Conservation (phyloP, 2,888 invertebrate genomes). For the Parnassius apollo region DNA sequence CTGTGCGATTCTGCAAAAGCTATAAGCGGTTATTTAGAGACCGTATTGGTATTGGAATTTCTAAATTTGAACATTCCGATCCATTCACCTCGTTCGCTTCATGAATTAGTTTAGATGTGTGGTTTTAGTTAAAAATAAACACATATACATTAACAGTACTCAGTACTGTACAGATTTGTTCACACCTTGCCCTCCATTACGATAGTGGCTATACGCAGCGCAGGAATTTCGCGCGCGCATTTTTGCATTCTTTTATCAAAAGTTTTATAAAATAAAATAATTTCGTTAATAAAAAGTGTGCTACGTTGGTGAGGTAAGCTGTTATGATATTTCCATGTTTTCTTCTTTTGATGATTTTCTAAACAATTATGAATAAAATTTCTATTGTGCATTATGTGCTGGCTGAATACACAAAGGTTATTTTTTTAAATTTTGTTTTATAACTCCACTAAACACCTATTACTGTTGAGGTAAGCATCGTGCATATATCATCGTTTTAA, state of each 20-base stretch:
- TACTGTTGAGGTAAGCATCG: not conserved
- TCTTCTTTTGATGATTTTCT: not conserved
- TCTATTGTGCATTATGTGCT: not conserved
- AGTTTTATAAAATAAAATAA: constrained; percentile 17
- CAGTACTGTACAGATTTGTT: constrained; percentile 47
- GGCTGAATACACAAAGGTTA: not conserved
- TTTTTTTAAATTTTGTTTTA: not conserved
- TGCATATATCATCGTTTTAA: too few relatives aligned
- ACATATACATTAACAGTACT: constrained; percentile 46
- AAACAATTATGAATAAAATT: too few relatives aligned
- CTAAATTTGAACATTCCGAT: constrained; percentile 17
- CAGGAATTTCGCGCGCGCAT: constrained; percentile 52
- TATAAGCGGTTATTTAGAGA: constrained; percentile 1
- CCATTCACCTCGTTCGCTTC: constrained; percentile 18
- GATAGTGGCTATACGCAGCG: constrained; percentile 55
- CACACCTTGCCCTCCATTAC: constrained; percentile 61
- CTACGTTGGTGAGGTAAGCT: constrained; percentile 11
- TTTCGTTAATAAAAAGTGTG: constrained; percentile 14
- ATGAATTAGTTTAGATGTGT: constrained; percentile 20
- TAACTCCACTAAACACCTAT: not conserved
- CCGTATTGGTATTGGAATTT: constrained; percentile 4
- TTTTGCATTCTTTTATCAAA: constrained; percentile 27
- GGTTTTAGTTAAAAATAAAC: constrained; percentile 61
- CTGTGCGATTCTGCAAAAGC: not conserved
- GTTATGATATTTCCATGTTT: not conserved